phyloP scores from a whole-genome alignment of 1,140 invertebrate genomes.

The Eupeodes corollae region DNA sequence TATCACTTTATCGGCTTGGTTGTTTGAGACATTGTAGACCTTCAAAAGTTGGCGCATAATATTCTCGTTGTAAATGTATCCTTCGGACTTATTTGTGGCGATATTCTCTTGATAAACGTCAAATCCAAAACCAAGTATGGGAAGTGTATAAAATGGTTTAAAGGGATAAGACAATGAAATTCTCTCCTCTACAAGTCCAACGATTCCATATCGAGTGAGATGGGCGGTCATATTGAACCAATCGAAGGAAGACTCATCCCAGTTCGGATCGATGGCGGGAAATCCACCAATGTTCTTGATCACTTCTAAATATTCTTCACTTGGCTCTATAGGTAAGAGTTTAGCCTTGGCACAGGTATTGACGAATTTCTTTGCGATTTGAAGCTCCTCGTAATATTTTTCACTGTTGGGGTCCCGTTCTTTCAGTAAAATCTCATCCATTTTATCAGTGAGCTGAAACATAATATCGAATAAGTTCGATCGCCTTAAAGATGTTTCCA shows the following conservation, averaged over 20 bases:
- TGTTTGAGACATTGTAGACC: too few relatives aligned
- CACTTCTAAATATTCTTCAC: slow-evolving; percentile 24
- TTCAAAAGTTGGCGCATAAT: too few relatives aligned
- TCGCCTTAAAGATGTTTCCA: slow-evolving; percentile 12
- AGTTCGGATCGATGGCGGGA: slow-evolving; percentile 21
- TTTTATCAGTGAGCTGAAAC: slow-evolving; percentile 15
- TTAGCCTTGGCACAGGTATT: slow-evolving; percentile 19
- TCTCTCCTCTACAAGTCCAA: too few relatives aligned
- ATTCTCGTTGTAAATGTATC: too few relatives aligned
- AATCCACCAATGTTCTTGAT: slow-evolving; percentile 29
- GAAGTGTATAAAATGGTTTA: slow-evolving; percentile 19
- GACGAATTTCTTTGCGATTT: slow-evolving; percentile 22
- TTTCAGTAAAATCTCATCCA: slow-evolving; percentile 5
- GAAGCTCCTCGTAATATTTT: slow-evolving; percentile 10
- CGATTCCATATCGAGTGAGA: slow-evolving; percentile 6
- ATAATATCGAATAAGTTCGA: slow-evolving; percentile 24
- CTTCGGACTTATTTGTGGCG: too few relatives aligned
- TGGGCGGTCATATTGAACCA: slow-evolving; percentile 34
- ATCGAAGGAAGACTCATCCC: slow-evolving; percentile 21
- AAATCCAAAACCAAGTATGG: slow-evolving; percentile 1
- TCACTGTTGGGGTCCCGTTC: neutral
- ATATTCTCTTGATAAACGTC: too few relatives aligned
- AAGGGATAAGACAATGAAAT: too few relatives aligned
- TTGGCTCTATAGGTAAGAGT: slow-evolving; percentile 18
- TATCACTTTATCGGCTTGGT: too few relatives aligned